Percentiles rank a stretch among this genome's conserved stretches.
Evolutionary conservation across 2,888 invertebrate genomes (phyloP).

Genomic region (Phyto melanocephala): DNA sequence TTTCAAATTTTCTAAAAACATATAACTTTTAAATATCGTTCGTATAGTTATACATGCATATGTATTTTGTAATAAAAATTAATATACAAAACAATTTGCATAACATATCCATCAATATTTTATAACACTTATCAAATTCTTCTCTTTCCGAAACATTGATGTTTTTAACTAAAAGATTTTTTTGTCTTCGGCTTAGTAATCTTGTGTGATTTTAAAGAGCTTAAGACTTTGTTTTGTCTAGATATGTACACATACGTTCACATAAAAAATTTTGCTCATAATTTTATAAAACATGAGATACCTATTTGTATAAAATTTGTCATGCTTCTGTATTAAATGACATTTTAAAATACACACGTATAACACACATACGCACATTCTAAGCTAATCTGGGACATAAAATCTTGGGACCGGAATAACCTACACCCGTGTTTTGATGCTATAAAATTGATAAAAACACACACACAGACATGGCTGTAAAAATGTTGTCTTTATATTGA

Average conservation of each 20-base stretch:
- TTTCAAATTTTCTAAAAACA: too few species aligned
- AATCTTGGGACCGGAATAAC: not conserved
- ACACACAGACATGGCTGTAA: too few species aligned
- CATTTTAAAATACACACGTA: not conserved
- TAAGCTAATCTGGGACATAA: not conserved
- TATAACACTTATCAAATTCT: too few species aligned
- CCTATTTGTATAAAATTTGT: not conserved
- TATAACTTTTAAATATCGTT: too few species aligned
- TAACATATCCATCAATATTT: too few species aligned
- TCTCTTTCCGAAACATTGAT: too few species aligned
- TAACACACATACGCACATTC: not conserved
- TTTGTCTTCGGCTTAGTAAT: not conserved
- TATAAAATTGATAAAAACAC: not conserved
- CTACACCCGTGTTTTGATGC: not conserved
- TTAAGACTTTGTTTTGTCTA: not conserved
- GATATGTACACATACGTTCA: too few species aligned
- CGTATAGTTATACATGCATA: too few species aligned
- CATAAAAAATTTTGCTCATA: not conserved
- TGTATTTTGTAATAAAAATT: too few species aligned
- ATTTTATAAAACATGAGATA: not conserved
- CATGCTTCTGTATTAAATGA: slow-evolving; percentile 17
- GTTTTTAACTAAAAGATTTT: not conserved
- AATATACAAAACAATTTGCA: too few species aligned
- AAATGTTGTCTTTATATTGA: too few species aligned
- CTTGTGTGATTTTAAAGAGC: not conserved